Percentiles rank a stretch among this genome's conserved stretches.
Conservation (phyloP, 1,140 invertebrate species). For the Bombus terrestris region DNA sequence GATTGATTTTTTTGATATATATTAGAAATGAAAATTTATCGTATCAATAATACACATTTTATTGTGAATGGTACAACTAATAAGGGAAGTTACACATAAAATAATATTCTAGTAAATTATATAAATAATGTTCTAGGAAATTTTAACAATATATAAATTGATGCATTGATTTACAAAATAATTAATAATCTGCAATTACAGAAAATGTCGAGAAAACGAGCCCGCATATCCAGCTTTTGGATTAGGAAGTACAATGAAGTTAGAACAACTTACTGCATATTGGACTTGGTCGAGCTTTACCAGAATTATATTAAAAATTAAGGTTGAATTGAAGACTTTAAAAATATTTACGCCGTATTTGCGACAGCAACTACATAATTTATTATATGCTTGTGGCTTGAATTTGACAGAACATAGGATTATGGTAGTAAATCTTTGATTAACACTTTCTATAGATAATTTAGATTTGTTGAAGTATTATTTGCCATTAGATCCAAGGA, state of each 20-base stretch:
- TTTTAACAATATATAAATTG: too few relatives aligned
- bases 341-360: constrained; percentile 84
- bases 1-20: background rate
- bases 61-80: too few relatives aligned
- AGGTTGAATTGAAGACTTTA: constrained; percentile 79
- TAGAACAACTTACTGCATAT: constrained; percentile 85
- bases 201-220: constrained; percentile 87
- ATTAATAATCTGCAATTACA: constrained; percentile 68
- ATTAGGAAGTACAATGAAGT: constrained; percentile 85
- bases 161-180: background rate
- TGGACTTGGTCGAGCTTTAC: constrained; percentile 85
- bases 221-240: constrained; percentile 88
- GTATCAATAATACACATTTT: background rate
- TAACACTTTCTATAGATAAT: background rate
- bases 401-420: constrained; percentile 88
- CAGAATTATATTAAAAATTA: constrained; percentile 81
- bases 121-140: too few relatives aligned
- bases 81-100: too few relatives aligned
- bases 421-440: constrained; percentile 62
- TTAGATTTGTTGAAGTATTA: background rate
- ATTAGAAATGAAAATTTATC: background rate
- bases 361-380: constrained; percentile 85
- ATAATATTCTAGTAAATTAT: too few relatives aligned
- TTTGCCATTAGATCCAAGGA: constrained; percentile 80
- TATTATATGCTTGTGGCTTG: constrained; percentile 85